These are phyloP conservation scores for Planococcus citri DNA, from an alignment of 1,140 invertebrate genomes.

Conservation along the genomic window DNA sequence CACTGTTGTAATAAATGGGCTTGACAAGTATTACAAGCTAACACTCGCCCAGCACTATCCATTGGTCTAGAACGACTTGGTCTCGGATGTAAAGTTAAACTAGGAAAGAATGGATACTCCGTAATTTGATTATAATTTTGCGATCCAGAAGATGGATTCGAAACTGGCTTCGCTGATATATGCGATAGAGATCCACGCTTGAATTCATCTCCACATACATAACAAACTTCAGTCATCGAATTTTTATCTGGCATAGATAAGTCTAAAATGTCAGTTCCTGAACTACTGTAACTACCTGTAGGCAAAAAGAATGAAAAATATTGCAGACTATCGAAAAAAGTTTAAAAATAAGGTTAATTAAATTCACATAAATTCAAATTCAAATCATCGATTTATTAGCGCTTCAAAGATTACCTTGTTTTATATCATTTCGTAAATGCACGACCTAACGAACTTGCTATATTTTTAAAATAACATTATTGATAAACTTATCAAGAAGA, in stretches of 20 bases:
- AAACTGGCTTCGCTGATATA: slow-evolving; percentile 45
- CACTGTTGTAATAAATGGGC: slow-evolving; percentile 70
- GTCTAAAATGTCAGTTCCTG: slow-evolving; percentile 59
- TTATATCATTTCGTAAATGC: too few species aligned
- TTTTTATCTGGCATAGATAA: slow-evolving; percentile 84
- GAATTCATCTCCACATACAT: slow-evolving; percentile 78
- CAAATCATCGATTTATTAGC: too few species aligned
- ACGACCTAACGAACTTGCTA: too few species aligned
- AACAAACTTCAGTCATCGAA: slow-evolving; percentile 73
- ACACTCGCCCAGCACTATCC: slow-evolving; percentile 63
- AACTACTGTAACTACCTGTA: slow-evolving; percentile 25
- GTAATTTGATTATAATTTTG: slow-evolving; percentile 12
- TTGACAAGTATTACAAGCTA: slow-evolving; percentile 64
- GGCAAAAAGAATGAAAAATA: not conserved
- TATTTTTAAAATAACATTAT: too few species aligned
- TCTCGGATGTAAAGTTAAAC: slow-evolving; percentile 65
- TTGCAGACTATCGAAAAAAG: too few species aligned
- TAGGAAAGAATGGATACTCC: slow-evolving; percentile 65
- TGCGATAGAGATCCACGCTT: slow-evolving; percentile 58
- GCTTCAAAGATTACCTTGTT: too few species aligned
- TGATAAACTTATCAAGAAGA: too few species aligned
- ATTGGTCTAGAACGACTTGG: slow-evolving; percentile 69
- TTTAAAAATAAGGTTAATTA: too few species aligned
- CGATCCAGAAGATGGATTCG: not conserved
- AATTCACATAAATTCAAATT: too few species aligned